Conservation (phyloP, 1,140 invertebrate species). For the Temnothorax curvispinosus region DNA sequence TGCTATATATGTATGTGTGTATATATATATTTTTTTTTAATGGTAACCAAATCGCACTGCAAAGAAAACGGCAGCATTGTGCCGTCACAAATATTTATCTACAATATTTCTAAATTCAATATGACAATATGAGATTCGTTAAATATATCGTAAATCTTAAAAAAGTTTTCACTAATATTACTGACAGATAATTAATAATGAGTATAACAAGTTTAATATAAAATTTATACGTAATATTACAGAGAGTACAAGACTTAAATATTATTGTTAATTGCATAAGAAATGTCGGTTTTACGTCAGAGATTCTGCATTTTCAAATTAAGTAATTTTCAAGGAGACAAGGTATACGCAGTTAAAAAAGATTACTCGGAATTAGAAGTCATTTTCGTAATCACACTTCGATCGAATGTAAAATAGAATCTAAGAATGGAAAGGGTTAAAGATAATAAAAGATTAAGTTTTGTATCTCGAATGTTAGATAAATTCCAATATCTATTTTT, state of each 20-base stretch:
- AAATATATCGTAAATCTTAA: neutral
- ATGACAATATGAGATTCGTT: neutral
- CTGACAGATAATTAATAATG: neutral
- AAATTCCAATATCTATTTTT: constrained; percentile 7
- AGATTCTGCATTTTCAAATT: neutral
- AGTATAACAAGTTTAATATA: constrained; percentile 23
- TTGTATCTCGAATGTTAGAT: neutral
- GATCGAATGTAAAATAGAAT: neutral
- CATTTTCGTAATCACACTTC: neutral
- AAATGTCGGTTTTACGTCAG: neutral
- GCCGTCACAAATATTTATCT: neutral
- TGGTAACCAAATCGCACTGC: neutral
- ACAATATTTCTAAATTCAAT: neutral
- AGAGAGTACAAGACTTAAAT: neutral
- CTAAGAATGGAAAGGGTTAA: neutral
- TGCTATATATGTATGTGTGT: neutral
- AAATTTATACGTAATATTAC: constrained; percentile 27
- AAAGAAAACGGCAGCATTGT: neutral
- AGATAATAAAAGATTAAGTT: neutral
- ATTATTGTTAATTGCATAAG: neutral
- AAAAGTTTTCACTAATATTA: neutral
- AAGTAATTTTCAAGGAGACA: neutral
- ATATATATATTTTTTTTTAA: neutral
- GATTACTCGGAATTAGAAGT: neutral
- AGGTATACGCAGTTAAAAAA: neutral